Evolutionary conservation across 2,888 invertebrate genomes (phyloP).

Genomic region (Drosophila subsilvestris): DNA sequence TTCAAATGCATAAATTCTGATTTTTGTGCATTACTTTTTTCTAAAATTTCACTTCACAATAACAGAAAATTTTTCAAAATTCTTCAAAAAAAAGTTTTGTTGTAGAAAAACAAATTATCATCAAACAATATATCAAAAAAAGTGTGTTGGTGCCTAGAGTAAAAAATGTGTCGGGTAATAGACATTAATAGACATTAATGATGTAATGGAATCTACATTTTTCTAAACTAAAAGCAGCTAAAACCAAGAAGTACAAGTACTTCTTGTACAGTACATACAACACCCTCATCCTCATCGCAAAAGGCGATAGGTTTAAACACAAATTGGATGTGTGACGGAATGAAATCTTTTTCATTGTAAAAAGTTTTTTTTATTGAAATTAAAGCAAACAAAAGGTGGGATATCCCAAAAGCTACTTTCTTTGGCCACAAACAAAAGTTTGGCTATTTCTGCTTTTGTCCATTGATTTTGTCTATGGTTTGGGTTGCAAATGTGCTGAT

Average conservation of each 20-base stretch:
- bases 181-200: too few species aligned
- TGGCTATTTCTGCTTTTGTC: conserved; percentile 41
- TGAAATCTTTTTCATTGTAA: neutral
- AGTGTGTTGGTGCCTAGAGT: too few species aligned
- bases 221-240: neutral
- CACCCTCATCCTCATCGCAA: neutral
- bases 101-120: too few species aligned
- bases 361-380: neutral
- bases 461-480: conserved; percentile 23
- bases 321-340: neutral
- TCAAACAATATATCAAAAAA: too few species aligned
- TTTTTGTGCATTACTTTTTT: too few species aligned
- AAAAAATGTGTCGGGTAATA: too few species aligned
- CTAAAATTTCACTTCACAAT: too few species aligned
- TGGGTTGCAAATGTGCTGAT: conserved; percentile 38
- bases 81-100: too few species aligned
- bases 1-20: too few species aligned
- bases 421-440: conserved; percentile 51
- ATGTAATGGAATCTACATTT: too few species aligned
- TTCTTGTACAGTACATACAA: neutral
- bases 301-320: neutral
- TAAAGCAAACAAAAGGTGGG: conserved; percentile 10
- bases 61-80: too few species aligned
- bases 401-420: conserved; percentile 56
- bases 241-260: neutral